phyloP scores from a whole-genome alignment of 2,888 invertebrate species.

The Tetranychus truncatus region DNA sequence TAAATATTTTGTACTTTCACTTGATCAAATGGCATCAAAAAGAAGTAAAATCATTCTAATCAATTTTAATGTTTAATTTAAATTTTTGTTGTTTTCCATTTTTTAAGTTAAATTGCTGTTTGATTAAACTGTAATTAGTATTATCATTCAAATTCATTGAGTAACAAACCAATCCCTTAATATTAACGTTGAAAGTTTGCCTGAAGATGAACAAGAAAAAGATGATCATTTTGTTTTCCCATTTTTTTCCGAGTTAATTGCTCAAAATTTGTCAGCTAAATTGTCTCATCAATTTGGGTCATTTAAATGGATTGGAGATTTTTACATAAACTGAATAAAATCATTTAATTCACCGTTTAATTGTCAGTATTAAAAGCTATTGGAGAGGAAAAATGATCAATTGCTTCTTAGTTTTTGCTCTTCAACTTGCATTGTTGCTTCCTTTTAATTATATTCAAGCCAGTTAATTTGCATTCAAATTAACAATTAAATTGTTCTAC shows the following conservation, averaged over 20 bases:
- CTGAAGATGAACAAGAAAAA: not conserved
- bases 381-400: too few relatives aligned
- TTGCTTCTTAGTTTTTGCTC: too few relatives aligned
- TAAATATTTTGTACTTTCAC: too few relatives aligned
- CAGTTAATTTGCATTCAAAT: not conserved
- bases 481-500: not conserved
- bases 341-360: not conserved
- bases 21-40: too few relatives aligned
- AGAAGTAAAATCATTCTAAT: too few relatives aligned
- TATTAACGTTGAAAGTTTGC: not conserved
- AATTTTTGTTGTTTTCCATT: too few relatives aligned
- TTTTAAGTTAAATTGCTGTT: not conserved
- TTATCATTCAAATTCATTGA: not conserved
- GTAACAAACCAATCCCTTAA: not conserved
- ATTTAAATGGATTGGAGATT: not conserved
- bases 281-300: not conserved
- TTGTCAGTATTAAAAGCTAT: not conserved
- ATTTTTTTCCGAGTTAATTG: not conserved
- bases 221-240: not conserved
- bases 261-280: not conserved
- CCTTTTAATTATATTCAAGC: not conserved
- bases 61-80: too few relatives aligned
- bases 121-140: not conserved
- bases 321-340: not conserved
- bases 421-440: not conserved